Base-by-base conservation (phyloP, 2,888 invertebrate species). In the Phanerotoma sp. region DNA sequence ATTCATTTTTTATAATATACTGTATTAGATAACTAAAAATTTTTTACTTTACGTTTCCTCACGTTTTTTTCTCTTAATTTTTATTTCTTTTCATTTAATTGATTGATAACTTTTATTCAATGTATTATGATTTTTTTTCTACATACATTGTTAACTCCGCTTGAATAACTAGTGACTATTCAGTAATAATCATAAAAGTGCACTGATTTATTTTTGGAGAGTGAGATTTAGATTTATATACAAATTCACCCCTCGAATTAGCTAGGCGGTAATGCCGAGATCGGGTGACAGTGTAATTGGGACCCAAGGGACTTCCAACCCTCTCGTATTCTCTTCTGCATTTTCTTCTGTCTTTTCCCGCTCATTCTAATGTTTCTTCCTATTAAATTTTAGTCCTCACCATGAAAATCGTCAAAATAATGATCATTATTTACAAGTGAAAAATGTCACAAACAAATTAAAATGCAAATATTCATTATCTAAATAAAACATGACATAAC, bases 281-380 rank as follows among this genome's bases (percentile, higher is more conserved):
- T 77, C 77, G 75, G 68, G 73, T 77, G 75, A 77, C 77, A 71
- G 66, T 71, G 74, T 77, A 77, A 77, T 77, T 77, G 77, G 77
- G 75, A 74, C 77, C 72, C 76, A 62, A 66, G 77, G 76, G 77
- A 77, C 69, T 69, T 64, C 59, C 50, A 51, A 30, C 48, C 44
- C 54, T 48, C 41, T 53, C 35, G 35, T 51, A 21, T 51, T 40
- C 45, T 40, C 47, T 35, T 38, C 35, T 35, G 48, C 22, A 52
- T 47, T 18, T 7, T 35, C n/a, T 44, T 46, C 46, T 42, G 32
- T 41, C 30, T 47, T 53, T 25, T 30, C 54, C 22, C 56, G 56
- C 30, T 40, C 54, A 58, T 62, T 59, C 57, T 56, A 46, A 52
- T 48, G 30, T 37, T 28, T 22, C 9, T 49, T 25, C 25, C 25